These are phyloP conservation scores for Ormia ochracea DNA, from an alignment of 2,888 invertebrate genomes.

Conservation along the genomic window DNA sequence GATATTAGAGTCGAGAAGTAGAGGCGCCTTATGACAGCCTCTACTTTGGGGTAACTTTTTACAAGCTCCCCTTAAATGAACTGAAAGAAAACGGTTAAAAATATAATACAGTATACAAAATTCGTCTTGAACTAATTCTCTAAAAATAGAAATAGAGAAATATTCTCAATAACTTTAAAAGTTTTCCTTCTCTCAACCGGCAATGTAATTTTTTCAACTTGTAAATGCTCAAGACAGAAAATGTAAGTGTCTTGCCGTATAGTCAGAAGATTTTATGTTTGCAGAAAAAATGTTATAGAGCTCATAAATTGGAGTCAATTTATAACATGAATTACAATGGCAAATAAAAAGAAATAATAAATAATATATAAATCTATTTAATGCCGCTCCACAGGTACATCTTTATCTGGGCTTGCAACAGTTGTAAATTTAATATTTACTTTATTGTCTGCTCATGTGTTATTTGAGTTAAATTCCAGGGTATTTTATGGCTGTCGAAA, in stretches of 20 bases:
- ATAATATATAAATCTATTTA: constrained; percentile 10
- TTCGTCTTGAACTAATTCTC: not conserved
- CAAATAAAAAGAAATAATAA: constrained; percentile 4
- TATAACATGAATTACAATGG: constrained; percentile 40
- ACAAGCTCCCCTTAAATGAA: too few species aligned
- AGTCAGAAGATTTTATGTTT: constrained; percentile 14
- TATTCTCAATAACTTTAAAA: constrained; percentile 15
- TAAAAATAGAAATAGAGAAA: not conserved
- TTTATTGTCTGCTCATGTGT: constrained; percentile 40
- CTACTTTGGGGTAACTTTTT: too few species aligned
- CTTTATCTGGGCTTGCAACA: not conserved
- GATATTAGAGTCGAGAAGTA: too few species aligned
- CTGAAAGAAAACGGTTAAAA: too few species aligned
- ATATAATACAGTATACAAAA: not conserved
- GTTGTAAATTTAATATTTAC: not conserved
- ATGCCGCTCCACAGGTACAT: not conserved
- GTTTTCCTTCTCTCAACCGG: not conserved
- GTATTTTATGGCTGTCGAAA: not conserved
- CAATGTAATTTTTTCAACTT: constrained; percentile 2
- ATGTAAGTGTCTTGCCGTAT: not conserved
- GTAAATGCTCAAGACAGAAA: not conserved
- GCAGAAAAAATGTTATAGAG: constrained; percentile 33
- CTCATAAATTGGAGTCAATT: constrained; percentile 48
- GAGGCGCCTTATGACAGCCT: too few species aligned
- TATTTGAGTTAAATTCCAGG: not conserved